These are phyloP conservation scores for Hemibagrus guttatus DNA, from an alignment of 2,797 vertebrate genomes.

Conservation along the genomic window DNA sequence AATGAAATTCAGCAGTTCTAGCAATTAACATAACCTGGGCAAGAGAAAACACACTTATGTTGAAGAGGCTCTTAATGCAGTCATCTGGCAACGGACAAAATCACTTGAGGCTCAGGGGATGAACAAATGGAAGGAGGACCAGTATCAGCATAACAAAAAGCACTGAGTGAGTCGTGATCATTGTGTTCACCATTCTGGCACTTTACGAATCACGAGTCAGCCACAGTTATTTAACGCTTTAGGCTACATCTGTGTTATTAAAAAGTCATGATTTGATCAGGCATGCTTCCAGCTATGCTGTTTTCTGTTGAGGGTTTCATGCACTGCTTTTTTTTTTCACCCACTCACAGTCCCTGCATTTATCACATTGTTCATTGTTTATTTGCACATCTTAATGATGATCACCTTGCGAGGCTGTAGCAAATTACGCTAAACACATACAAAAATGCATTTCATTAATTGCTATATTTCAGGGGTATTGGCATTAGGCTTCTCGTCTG, in stretches of 20 bases:
- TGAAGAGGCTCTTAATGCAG: slow-evolving; percentile 28
- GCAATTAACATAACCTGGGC: slow-evolving; percentile 35
- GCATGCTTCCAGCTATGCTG: not conserved
- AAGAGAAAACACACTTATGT: slow-evolving; percentile 13
- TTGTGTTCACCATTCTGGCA: not conserved
- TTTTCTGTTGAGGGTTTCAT: not conserved
- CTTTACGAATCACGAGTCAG: not conserved
- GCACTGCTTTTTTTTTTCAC: not conserved
- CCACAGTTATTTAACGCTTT: not conserved
- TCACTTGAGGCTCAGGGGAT: slow-evolving; percentile 15
- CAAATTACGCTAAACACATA: not conserved
- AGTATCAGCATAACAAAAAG: slow-evolving; percentile 44
- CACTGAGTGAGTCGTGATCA: slow-evolving; percentile 2
- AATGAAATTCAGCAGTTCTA: slow-evolving; percentile 10
- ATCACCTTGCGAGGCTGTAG: not conserved
- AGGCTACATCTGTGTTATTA: slow-evolving; percentile 15
- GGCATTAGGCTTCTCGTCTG: too few relatives aligned
- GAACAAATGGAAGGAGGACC: slow-evolving; percentile 30
- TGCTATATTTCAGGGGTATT: not conserved
- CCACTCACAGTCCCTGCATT: not conserved
- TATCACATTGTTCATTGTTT: slow-evolving; percentile 14
- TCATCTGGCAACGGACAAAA: slow-evolving; percentile 15
- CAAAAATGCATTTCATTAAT: not conserved
- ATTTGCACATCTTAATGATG: not conserved
- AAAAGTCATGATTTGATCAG: slow-evolving; percentile 7